Evolutionary conservation across 2,113 vertebrate genomes (phyloP).

Genomic region (Caretta caretta): DNA sequence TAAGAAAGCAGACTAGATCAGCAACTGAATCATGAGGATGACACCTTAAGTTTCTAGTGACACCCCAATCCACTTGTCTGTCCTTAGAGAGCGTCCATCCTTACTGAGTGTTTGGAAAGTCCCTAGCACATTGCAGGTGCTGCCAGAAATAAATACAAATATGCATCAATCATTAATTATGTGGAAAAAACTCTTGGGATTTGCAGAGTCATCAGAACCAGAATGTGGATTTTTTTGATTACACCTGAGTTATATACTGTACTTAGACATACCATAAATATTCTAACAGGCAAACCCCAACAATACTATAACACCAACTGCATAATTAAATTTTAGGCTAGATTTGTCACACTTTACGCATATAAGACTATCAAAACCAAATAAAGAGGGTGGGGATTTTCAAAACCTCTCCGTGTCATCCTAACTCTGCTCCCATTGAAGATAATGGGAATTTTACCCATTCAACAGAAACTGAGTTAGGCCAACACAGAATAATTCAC

Average conservation of each 20-base stretch:
- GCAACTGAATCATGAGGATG: neutral
- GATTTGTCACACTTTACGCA: neutral
- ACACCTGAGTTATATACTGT: neutral
- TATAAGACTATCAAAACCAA: neutral
- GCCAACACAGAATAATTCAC: neutral
- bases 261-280: neutral
- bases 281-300: neutral
- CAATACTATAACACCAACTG: slow-evolving; percentile 7
- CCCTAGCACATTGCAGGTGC: neutral
- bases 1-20: neutral
- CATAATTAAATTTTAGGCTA: neutral
- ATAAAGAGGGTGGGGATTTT: neutral
- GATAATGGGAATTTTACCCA: neutral
- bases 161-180: neutral
- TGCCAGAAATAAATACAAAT: neutral
- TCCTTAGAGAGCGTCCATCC: neutral
- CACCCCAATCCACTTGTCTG: neutral
- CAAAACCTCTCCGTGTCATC: neutral
- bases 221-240: neutral
- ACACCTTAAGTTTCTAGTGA: neutral
- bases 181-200: neutral
- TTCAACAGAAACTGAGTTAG: slow-evolving; percentile 12
- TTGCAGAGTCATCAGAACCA: neutral
- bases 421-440: neutral
- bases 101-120: neutral